Evolutionary conservation across 92 coral and sea anemone genomes (phyloP), one percentile per base, ranked within the genome.

Genomic region (Porites evermanni): DNA sequence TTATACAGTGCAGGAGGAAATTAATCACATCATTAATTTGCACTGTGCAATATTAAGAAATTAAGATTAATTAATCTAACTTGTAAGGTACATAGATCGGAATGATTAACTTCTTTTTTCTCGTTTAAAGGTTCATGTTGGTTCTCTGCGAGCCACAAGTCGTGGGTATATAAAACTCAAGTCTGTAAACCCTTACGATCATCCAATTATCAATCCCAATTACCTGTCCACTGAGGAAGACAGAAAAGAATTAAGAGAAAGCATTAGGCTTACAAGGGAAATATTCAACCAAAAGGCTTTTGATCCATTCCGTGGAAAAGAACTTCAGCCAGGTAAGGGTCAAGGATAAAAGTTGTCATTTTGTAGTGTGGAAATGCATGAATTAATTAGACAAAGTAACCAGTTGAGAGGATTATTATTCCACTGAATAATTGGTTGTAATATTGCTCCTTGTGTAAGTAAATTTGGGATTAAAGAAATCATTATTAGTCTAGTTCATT

Each of bases 221-320:
- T 95, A 93, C 84, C 79, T 95, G 74, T 90, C 95, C 38, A 84
- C 92, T 8, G 93, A 94, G 74, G 92, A 95, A 26, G 98, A 95
- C 56, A 75, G 95, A 78, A 73, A 75, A 17, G 96, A 93, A 59
- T 77, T 95, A 87, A 86, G 98, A 52, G 96, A 91, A n/a, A 80
- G 88, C 13, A 83, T 95, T 38, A 81, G 83, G 84, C 89, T 93
- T 7, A 74, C 96, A 47, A 85, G 96, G n/a, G 92, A 95, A 65
- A 72, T 95, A 59, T 90, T 95, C 69, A 79, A 70, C 7, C 98
- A 95, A 83, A 93, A 95, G 72, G 96, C 98, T 13, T 95, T 95
- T 67, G 96, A 93, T 52, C 94, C 95, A 8, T 95, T 78, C 74
- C 63, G 94, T 51, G 98, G 98, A 50, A 66, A 89, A 60, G 98